Evolutionary conservation across 1,140 invertebrate species (phyloP).

Genomic region (Hyposmocoma kahamanoa): DNA sequence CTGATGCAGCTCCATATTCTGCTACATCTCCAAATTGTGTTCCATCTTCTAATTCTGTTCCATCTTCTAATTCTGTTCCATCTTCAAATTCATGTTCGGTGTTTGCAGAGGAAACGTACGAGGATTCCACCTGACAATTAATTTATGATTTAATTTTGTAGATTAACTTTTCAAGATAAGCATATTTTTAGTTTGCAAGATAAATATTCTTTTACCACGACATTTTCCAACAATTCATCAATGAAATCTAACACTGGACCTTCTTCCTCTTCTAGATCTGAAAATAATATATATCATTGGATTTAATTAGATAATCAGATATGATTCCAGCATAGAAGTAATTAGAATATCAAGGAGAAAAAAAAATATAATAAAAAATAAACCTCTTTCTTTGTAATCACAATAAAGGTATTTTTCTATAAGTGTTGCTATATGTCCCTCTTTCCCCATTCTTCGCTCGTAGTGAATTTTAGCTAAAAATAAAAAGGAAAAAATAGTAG

Average conservation of each 20-base stretch:
- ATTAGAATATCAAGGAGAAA: too few species aligned
- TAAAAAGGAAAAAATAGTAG: slow-evolving; percentile 1
- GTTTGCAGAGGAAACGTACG: too few species aligned
- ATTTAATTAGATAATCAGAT: too few species aligned
- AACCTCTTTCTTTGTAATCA: background rate
- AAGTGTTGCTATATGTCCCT: slow-evolving; percentile 3
- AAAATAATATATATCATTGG: too few species aligned
- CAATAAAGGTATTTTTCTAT: slow-evolving; percentile 1
- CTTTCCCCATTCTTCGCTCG: background rate
- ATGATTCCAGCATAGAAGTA: too few species aligned
- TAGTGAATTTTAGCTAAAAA: slow-evolving; percentile 4
- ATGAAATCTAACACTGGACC: slow-evolving; percentile 51
- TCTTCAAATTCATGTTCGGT: background rate
- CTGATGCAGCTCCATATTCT: too few species aligned
- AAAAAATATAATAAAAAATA: slow-evolving; percentile 11
- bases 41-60: too few species aligned
- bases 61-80: background rate
- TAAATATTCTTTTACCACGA: slow-evolving; percentile 35
- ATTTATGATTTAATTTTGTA: too few species aligned
- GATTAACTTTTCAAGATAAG: too few species aligned
- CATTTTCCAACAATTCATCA: slow-evolving; percentile 41
- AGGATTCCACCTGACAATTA: too few species aligned
- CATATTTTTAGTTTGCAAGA: background rate
- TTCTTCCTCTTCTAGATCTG: slow-evolving; percentile 52
- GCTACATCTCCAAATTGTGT: too few species aligned